Conservation (phyloP, 2,888 invertebrate genomes). For the Dastarcus helophoroides region DNA sequence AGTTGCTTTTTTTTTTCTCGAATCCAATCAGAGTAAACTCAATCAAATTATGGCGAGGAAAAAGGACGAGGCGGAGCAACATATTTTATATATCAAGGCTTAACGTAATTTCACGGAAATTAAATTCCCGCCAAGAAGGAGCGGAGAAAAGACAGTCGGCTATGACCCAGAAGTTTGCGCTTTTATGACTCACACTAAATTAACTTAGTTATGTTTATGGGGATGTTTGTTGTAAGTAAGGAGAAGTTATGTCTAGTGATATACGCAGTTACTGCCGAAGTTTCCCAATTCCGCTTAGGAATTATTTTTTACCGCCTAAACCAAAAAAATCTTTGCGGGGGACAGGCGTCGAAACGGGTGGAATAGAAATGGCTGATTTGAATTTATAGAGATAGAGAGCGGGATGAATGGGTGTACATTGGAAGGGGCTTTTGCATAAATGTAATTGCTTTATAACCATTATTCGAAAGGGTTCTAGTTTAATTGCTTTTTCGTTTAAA, state of each 20-base stretch:
- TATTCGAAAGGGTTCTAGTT: conserved; percentile 16
- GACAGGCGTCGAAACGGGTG: not conserved
- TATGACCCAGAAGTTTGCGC: conserved; percentile 15
- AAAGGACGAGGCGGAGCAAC: too few species aligned
- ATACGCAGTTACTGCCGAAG: conserved; percentile 9
- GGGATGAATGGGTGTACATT: not conserved
- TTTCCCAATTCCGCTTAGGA: too few species aligned
- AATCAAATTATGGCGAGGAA: too few species aligned
- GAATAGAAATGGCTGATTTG: conserved; percentile 1
- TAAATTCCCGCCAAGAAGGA: conserved; percentile 16
- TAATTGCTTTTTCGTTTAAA: conserved; percentile 17
- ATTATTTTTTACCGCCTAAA: too few species aligned
- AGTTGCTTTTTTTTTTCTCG: too few species aligned
- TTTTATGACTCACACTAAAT: conserved; percentile 24
- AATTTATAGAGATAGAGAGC: not conserved
- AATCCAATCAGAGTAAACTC: too few species aligned
- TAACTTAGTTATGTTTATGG: conserved; percentile 25
- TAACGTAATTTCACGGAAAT: conserved; percentile 22
- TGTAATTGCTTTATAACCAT: conserved; percentile 18
- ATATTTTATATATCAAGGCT: not conserved
- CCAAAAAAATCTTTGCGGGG: too few species aligned
- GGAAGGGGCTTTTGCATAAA: conserved; percentile 13
- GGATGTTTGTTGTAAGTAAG: conserved; percentile 13
- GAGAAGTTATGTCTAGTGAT: conserved; percentile 7
- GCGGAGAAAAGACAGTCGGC: conserved; percentile 2